Evolutionary conservation across 1,140 invertebrate genomes (phyloP).

Genomic region (Bombus haemorrhoidalis): DNA sequence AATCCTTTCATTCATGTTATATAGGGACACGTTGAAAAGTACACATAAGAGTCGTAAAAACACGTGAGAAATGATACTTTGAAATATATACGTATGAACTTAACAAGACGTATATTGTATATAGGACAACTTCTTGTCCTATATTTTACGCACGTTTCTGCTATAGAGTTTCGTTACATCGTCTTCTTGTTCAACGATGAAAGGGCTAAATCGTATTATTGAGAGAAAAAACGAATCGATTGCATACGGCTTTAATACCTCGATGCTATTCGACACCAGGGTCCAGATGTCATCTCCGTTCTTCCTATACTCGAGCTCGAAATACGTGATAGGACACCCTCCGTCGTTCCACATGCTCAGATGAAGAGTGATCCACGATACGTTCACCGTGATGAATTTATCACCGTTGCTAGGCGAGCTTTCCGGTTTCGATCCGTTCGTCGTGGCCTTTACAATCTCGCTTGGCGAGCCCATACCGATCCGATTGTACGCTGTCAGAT

Average conservation of each 20-base stretch:
- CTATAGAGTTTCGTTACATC: too few species aligned
- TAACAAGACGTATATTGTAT: too few species aligned
- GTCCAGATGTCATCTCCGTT: slow-evolving; percentile 83
- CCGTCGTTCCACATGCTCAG: slow-evolving; percentile 94
- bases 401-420: slow-evolving; percentile 84
- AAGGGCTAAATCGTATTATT: not conserved
- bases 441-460: slow-evolving; percentile 92
- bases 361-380: slow-evolving; percentile 94
- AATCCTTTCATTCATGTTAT: too few species aligned
- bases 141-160: too few species aligned
- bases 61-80: too few species aligned
- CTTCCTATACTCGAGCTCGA: slow-evolving; percentile 91
- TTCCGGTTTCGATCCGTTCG: slow-evolving; percentile 92
- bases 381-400: slow-evolving; percentile 92
- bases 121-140: too few species aligned
- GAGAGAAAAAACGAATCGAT: not conserved
- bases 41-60: too few species aligned
- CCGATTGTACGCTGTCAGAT: slow-evolving; percentile 94
- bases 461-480: slow-evolving; percentile 94
- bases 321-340: slow-evolving; percentile 94
- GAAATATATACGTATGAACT: not conserved
- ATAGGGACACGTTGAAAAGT: too few species aligned
- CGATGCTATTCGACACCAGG: slow-evolving; percentile 84
- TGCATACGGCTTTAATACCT: slow-evolving; percentile 69
- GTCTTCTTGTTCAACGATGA: not conserved